Base-by-base conservation (phyloP, 1,140 invertebrate genomes). In the Glossosoma conforme region DNA sequence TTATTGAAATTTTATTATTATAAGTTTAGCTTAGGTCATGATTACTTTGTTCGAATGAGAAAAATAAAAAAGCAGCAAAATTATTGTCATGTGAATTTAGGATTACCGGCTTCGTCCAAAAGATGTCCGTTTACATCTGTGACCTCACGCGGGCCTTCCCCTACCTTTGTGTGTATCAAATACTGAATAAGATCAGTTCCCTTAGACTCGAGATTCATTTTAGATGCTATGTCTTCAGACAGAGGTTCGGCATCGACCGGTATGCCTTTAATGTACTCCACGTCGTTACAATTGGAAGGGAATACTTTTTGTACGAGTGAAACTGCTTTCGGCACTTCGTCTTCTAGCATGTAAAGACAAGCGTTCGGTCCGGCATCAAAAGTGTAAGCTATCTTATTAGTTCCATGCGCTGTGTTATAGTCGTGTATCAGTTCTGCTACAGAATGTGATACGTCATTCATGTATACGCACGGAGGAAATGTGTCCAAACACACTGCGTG, bases 331-430 rank as follows among this genome's bases (percentile, higher is more conserved):
- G 82, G 66, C 1, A 96, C 81, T 72, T 88, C 76, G 57, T 87
- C 74, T 62, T 92, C 84, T 47, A 91, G 65, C 14, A 95, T 67
- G 74, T 90, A 98, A 0, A 98, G 64, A 66, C 91, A 97, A 3
- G 92, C 93, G 78, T 98, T 98, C 45, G 94, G 91, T 9, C 96
- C 96, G 52, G 95, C 95, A 82, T 98, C 95, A 77, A 94, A 98
- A 18, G 94, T 97, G 65, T 98, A 98, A 3, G 92, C 91, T 2
- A 89, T 86, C 67, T 82, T 86, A 18, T 69, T 67, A 46, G 67
- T 61, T 11, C 81, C 80, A 61, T 66, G 72, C 18, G 74, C 63
- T 17, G 79, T 70, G 69, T 98, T 98, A 62, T 87, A 95, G 6
- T 68, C 63, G 73, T 97, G 91, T 28, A 97, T 76, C 52, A 97